Evolutionary conservation across 1,140 invertebrate genomes (phyloP), one percentile per base, ranked within the genome.

Genomic region (Odontomachus brunneus): DNA sequence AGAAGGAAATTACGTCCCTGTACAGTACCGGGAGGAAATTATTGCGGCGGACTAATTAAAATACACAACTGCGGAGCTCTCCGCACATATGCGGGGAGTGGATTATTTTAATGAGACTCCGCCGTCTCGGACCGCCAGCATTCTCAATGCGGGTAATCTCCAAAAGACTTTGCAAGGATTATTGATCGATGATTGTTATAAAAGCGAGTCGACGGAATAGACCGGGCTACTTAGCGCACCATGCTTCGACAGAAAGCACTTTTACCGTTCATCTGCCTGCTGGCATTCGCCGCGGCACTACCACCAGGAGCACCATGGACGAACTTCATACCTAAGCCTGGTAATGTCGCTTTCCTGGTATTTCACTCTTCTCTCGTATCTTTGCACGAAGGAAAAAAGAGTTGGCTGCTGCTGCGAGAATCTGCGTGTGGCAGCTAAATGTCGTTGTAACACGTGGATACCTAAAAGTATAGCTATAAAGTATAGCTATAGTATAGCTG

Each of bases 41-140:
- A 91, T 85, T 66, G 26, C 51, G 84, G 85, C 78, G 17, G 38
- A 38, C n/a, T 88, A 83, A 72, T 69, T 72, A 84, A 92, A 91
- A 92, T 90, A 89, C 84, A 38, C 92, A 93, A 88, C 84, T 93
- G 91, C 17, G 82, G 38, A 33, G 80, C 62, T 84, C 63, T 85
- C 3, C 38, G 38, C 38, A 44, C 9, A 78, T 53, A 78, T 80
- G 44, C 22, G 22, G 66, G 53, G 51, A 72, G 15, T 80, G 89
- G 91, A 93, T 93, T 91, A 93, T 91, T 90, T 85, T 90, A 92
- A 92, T 92, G 59, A 92, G 78, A 72, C 49, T 75, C 60, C 22
- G 26, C 62, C 57, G 86, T 71, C 82, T 69, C 51, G 29, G 74
- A 44, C 44, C 53, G 19, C 38, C 48, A 65, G n/a, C 76, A 86